Evolutionary conservation across 1,140 invertebrate genomes (phyloP).

Genomic region (Drosophila lowei): DNA sequence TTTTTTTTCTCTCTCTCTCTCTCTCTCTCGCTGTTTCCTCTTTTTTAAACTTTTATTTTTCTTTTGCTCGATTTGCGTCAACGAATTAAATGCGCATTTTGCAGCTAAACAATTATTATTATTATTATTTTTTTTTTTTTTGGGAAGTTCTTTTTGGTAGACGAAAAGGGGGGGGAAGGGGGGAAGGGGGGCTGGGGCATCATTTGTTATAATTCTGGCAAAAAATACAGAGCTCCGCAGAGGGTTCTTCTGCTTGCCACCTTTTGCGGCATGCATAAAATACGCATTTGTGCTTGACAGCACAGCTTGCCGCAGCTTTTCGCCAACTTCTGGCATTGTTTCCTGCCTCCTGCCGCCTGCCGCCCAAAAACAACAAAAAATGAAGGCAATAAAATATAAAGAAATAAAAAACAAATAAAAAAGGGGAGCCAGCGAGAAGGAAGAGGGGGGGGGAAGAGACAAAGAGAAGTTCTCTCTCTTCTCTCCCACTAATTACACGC

Average conservation of each 20-base stretch:
- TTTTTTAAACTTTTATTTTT: conserved; percentile 35
- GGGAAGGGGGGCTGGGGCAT: conserved; percentile 18
- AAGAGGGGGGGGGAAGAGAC: neutral
- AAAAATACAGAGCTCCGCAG: conserved; percentile 33
- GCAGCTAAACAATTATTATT: conserved; percentile 67
- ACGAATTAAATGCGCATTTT: conserved; percentile 79
- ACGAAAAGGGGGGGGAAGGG: neutral
- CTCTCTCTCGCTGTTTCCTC: conserved; percentile 7
- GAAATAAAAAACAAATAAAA: conserved; percentile 46
- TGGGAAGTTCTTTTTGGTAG: conserved; percentile 35
- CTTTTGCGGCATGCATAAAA: conserved; percentile 76
- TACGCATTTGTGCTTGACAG: conserved; percentile 69
- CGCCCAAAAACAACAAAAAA: conserved; percentile 27
- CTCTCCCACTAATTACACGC: conserved; percentile 67
- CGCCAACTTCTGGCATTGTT: conserved; percentile 58
- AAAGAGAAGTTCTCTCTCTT: neutral
- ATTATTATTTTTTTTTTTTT: conserved; percentile 25
- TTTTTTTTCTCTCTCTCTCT: conserved; percentile 6
- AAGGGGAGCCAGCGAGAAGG: neutral
- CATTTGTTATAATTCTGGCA: conserved; percentile 70
- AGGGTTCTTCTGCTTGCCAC: conserved; percentile 50
- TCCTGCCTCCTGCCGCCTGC: neutral
- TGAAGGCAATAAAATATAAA: conserved; percentile 54
- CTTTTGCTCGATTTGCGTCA: conserved; percentile 65
- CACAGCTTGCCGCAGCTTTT: conserved; percentile 50